Base-by-base conservation (phyloP, 2,113 vertebrate species). In the Rhabdomys dilectus region DNA sequence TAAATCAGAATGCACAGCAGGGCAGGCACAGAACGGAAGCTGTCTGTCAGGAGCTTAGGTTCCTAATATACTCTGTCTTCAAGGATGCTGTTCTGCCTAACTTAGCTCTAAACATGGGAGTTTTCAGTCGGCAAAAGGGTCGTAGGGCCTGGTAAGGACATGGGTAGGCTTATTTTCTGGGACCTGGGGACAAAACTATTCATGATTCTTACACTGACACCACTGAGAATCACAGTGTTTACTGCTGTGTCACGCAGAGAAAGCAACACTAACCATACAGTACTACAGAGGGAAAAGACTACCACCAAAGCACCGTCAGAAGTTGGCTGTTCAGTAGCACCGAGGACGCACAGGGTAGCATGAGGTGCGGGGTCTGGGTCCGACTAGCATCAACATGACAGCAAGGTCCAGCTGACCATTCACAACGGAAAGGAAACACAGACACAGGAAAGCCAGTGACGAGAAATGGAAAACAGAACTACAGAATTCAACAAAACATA, bases 301-400 rank as follows among this genome's bases (percentile, higher is more conserved):
- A 84, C 1, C 2, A n/a, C 36, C 36, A 39, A 12, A 24, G 1
- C 17, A 24, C 42, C 42, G 31, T 42, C 34, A 3, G 1, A 45
- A n/a, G 36, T 8, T 1, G 13, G 11, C 0, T 1, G 34, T 29
- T 3, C 15, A 6, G 64, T 0, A 0, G 12, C 10, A 53, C 78
- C 0, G 21, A 70, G 68, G 68, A 16, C 15, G 68, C 34, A 36
- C 1, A 1, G 34, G 16, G 68, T 19, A n/a, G 36, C 51, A 19
- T 3, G 19, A 56, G 66, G 51, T 7, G 56, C 13, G 12, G 12
- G 0, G 0, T 51, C 3, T 24, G 36, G 42, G 29, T 24, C 45
- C 45, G 64, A 9, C 66, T 9, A 70, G 73, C 39, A n/a, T 34
- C 60, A 45, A 48, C 16, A 17, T 21, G 56, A 66, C 84, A 88